Percentiles rank a stretch among this genome's conserved stretches.
These are phyloP conservation scores for Trichogramma dendrolimi DNA, from an alignment of 2,888 invertebrate genomes.

Conservation along the genomic window DNA sequence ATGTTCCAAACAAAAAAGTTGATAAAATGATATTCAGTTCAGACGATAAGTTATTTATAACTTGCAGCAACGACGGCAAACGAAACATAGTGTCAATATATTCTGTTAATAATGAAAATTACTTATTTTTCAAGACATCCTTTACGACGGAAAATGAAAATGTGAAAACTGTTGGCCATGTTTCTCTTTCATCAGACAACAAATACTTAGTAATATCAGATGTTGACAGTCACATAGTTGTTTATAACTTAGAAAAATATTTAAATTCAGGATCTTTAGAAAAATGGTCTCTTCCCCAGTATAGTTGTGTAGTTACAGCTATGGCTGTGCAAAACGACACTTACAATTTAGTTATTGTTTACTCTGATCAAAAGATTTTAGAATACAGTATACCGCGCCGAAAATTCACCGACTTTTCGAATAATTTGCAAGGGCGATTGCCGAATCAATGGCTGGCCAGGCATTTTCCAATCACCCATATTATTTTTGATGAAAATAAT, in stretches of 20 bases:
- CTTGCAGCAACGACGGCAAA: conserved; percentile 36
- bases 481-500: conserved; percentile 62
- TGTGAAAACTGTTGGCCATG: conserved; percentile 36
- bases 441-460: conserved; percentile 61
- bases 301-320: conserved; percentile 68
- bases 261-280: conserved; percentile 32
- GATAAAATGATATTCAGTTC: conserved; percentile 47
- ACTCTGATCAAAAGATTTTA: conserved; percentile 76
- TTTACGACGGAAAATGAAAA: conserved; percentile 39
- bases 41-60: conserved; percentile 42
- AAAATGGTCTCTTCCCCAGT: conserved; percentile 64
- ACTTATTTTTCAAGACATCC: conserved; percentile 35
- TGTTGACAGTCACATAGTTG: conserved; percentile 61
- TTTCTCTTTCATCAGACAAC: conserved; percentile 52
- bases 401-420: conserved; percentile 64
- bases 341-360: conserved; percentile 65
- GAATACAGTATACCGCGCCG: conserved; percentile 69
- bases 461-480: conserved; percentile 59
- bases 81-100: conserved; percentile 39
- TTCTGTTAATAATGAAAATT: conserved; percentile 38
- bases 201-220: conserved; percentile 68
- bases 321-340: conserved; percentile 62
- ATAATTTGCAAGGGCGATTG: conserved; percentile 54
- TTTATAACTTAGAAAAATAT: conserved; percentile 56
- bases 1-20: conserved; percentile 38